phyloP scores from a whole-genome alignment of 1,140 invertebrate species.

The Xylocopa sonorina region DNA sequence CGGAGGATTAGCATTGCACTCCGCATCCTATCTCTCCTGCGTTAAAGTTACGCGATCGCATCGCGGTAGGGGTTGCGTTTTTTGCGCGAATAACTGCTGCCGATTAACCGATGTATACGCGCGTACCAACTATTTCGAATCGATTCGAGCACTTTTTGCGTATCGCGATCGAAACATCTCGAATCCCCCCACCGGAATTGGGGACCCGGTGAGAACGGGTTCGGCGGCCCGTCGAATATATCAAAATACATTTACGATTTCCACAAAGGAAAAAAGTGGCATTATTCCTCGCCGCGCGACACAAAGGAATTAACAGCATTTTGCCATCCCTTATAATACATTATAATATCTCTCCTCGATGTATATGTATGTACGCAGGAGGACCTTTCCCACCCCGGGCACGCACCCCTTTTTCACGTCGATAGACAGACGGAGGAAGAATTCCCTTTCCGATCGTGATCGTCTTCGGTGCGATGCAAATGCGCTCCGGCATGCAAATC shows the following conservation, averaged over 20 bases:
- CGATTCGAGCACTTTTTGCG: no score
- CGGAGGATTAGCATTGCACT: constrained; percentile 79
- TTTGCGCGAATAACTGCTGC: no score
- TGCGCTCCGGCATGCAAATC: constrained; percentile 81
- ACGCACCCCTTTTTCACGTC: constrained; percentile 69
- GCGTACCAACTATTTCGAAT: no score
- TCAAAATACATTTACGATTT: constrained; percentile 71
- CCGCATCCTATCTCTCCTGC: constrained; percentile 70
- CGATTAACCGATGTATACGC: no score
- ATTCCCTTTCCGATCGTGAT: constrained; percentile 60
- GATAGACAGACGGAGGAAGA: constrained; percentile 71
- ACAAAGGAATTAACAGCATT: constrained; percentile 79
- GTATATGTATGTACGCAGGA: no score
- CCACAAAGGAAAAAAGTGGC: constrained; percentile 72
- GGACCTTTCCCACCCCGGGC: no score
- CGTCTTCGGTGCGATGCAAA: constrained; percentile 77
- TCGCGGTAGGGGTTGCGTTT: neutral
- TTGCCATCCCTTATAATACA: constrained; percentile 81
- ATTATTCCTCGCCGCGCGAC: constrained; percentile 65
- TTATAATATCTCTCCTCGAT: no score
- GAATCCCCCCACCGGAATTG: constrained; percentile 15
- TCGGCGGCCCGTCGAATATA: constrained; percentile 41
- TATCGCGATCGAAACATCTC: neutral
- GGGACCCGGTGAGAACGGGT: constrained; percentile 19
- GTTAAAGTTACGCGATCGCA: constrained; percentile 59